These are phyloP conservation scores for Brachynemurus nebulosus DNA, from an alignment of 2,888 invertebrate genomes.

Conservation along the genomic window DNA sequence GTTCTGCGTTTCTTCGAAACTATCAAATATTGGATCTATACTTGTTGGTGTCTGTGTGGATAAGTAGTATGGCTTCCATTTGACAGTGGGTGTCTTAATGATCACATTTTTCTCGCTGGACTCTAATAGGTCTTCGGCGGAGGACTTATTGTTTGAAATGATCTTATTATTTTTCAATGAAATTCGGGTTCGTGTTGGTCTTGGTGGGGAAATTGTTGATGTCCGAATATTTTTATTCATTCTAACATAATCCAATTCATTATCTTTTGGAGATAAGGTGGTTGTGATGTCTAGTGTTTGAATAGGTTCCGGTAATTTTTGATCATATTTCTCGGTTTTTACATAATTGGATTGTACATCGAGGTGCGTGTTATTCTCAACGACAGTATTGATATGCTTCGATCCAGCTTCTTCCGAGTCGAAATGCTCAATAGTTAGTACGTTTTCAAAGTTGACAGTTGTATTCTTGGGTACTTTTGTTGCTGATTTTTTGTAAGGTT, in stretches of 20 bases:
- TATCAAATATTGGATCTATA: conserved; percentile 37
- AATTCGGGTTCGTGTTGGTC: conserved; percentile 17
- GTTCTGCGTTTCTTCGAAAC: conserved; percentile 32
- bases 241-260: conserved; percentile 26
- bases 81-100: not conserved
- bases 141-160: conserved; percentile 25
- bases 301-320: too few relatives aligned
- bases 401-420: conserved; percentile 23
- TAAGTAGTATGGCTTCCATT: conserved; percentile 18
- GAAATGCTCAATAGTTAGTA: conserved; percentile 11
- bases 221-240: conserved; percentile 19
- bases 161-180: conserved; percentile 27
- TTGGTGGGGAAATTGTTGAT: conserved; percentile 17
- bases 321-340: conserved; percentile 43
- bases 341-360: conserved; percentile 36
- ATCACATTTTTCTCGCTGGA: not conserved
- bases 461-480: not conserved
- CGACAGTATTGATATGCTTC: conserved; percentile 25
- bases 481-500: conserved; percentile 8
- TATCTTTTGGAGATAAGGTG: conserved; percentile 33
- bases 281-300: conserved; percentile 34
- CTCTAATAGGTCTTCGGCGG: too few relatives aligned
- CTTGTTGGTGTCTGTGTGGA: conserved; percentile 36
- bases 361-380: conserved; percentile 34
- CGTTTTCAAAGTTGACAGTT: not conserved